Percentiles rank a stretch among this genome's conserved stretches.
These are phyloP conservation scores for Tineola bisselliella DNA, from an alignment of 2,888 invertebrate genomes.

Conservation along the genomic window DNA sequence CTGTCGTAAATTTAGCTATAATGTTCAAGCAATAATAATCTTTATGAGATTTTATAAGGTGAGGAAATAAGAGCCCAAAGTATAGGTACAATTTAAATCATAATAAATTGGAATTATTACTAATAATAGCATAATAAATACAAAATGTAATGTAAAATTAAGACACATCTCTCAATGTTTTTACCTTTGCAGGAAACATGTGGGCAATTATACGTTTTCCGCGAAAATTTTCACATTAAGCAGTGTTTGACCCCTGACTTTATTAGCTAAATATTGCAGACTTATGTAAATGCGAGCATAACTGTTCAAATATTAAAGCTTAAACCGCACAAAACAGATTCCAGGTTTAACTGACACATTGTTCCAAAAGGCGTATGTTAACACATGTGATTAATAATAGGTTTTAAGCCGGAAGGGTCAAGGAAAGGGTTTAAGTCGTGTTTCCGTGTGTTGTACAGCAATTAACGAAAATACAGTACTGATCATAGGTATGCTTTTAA, in stretches of 20 bases:
- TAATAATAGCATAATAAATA: not conserved
- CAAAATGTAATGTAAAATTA: not conserved
- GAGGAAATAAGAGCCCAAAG: not conserved
- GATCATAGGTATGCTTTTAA: not conserved
- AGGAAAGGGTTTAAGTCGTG: slow-evolving; percentile 34
- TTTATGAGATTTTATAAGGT: not conserved
- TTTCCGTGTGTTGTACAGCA: slow-evolving; percentile 28
- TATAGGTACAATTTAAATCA: not conserved
- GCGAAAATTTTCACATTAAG: not conserved
- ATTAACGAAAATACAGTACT: slow-evolving; percentile 1
- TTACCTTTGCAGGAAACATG: not conserved
- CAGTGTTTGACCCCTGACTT: not conserved
- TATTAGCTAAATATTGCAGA: not conserved
- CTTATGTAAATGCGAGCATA: not conserved
- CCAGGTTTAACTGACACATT: slow-evolving; percentile 8
- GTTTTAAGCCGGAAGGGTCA: slow-evolving; percentile 33
- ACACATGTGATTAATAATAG: slow-evolving; percentile 35
- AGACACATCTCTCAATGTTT: not conserved
- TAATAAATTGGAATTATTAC: not conserved
- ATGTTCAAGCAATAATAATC: slow-evolving; percentile 25
- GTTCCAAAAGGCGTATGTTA: slow-evolving; percentile 13
- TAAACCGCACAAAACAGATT: not conserved
- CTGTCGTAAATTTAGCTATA: slow-evolving; percentile 55
- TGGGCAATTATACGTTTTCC: not conserved
- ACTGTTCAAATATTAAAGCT: slow-evolving; percentile 9